phyloP scores from a whole-genome alignment of 2,797 vertebrate genomes.

The Cossypha polioptera region DNA sequence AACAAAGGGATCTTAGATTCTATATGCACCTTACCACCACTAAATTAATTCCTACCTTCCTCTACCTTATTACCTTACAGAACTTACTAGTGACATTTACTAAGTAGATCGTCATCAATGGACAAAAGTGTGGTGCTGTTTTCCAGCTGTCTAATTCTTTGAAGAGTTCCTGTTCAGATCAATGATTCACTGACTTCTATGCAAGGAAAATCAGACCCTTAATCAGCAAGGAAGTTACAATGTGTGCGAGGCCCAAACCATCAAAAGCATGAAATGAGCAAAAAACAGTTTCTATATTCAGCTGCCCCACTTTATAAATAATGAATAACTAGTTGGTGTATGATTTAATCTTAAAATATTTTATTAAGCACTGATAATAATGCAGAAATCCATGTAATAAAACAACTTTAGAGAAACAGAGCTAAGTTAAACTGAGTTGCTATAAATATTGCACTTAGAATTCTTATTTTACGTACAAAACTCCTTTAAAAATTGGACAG shows the following conservation, averaged over 20 bases:
- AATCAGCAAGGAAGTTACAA: background rate
- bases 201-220: background rate
- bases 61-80: background rate
- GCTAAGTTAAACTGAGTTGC: constrained; percentile 56
- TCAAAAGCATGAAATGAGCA: background rate
- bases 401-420: constrained; percentile 55
- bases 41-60: background rate
- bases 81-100: background rate
- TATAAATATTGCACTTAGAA: constrained; percentile 82
- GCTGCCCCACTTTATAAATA: background rate
- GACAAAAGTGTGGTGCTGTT: background rate
- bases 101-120: background rate
- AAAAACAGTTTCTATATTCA: background rate
- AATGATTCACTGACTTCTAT: background rate
- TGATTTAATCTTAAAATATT: constrained; percentile 66
- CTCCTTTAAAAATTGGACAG: constrained; percentile 54
- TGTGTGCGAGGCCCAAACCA: background rate
- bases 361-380: constrained; percentile 76
- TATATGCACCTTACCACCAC: background rate
- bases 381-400: constrained; percentile 60
- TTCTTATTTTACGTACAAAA: constrained; percentile 66
- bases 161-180: background rate
- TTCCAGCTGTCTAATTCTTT: background rate
- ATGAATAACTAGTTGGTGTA: background rate
- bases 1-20: background rate